Evolutionary conservation across 92 coral and sea anemone species (phyloP), one percentile per base, ranked within the genome.

Genomic region (Paramuricea clavata): DNA sequence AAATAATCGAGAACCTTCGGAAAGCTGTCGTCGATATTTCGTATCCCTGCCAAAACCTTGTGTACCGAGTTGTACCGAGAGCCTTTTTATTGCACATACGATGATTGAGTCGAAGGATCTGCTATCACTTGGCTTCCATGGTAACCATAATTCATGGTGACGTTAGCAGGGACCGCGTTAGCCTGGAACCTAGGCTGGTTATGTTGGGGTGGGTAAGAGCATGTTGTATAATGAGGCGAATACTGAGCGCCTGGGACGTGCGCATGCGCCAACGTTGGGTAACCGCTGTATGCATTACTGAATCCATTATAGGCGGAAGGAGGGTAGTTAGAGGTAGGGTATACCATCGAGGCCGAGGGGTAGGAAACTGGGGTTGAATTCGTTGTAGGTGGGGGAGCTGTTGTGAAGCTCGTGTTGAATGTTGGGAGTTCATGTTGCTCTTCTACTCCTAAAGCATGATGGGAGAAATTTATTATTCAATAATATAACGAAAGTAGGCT

Each of bases 121-220:
- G 73, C 56, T 27, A 32, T 25, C 23, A 79, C 56, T 47, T 79
- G 84, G 19, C 25, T 41, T 13, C 84, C 73, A 79, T 78, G 83
- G 70, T 79, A 79, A 60, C 84, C 56, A 41, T 79, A 79, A 54
- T 52, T 76, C 67, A 76, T 56, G 60, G 73, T 60, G 52, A 60
- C 84, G 56, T 79, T 79, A 17, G 73, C 50, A 10, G 71, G 73
- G 17, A 42, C 73, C 73, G 84, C 57, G 84, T 79, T 79, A 67
- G 84, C 84, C 84, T 79, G 84, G 84, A 33, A 79, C 36, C 84
- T 79, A 34, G 84, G 35, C 28, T 79, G 84, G 73, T 59, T 79
- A 19, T 59, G 71, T 32, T 79, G 84, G 6, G 64, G 39, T 39
- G 84, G 84, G 21, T 79, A 79, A 9, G 84, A 79, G 36, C 84